Percentiles rank a stretch among this genome's conserved stretches.
These are phyloP conservation scores for Polypterus senegalus DNA, from an alignment of 2,113 vertebrate genomes.

Conservation along the genomic window DNA sequence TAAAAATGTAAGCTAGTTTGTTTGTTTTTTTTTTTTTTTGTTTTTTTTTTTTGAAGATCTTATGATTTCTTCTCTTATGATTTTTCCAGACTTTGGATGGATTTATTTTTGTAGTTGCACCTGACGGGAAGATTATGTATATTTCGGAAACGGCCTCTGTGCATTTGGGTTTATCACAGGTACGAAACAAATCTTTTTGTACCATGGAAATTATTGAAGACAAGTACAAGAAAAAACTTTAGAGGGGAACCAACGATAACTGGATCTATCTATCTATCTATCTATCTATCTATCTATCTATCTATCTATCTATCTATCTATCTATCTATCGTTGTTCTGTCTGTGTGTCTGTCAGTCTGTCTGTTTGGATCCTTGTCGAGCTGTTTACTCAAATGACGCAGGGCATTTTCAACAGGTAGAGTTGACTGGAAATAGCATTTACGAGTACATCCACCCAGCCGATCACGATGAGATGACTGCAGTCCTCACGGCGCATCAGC, in stretches of 20 bases:
- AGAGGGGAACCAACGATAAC: neutral
- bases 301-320: neutral
- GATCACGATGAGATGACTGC: constrained; percentile 96
- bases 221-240: too few species aligned
- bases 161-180: constrained; percentile 92
- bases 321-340: neutral
- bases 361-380: neutral
- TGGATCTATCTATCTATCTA: neutral
- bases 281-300: neutral
- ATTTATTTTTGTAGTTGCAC: constrained; percentile 97
- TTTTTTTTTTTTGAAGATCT: neutral
- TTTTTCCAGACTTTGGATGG: constrained; percentile 80
- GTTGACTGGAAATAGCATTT: constrained; percentile 95
- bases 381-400: constrained; percentile 3
- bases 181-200: constrained; percentile 28
- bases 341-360: neutral
- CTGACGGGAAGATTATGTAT: constrained; percentile 98
- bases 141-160: constrained; percentile 96
- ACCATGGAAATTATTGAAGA: too few species aligned
- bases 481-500: constrained; percentile 88
- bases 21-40: neutral
- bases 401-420: constrained; percentile 73
- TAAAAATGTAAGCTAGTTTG: neutral
- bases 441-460: constrained; percentile 91
- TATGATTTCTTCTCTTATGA: constrained; percentile 18